phyloP scores from a whole-genome alignment of 2,113 vertebrate genomes.

The Ovibos moschatus region DNA sequence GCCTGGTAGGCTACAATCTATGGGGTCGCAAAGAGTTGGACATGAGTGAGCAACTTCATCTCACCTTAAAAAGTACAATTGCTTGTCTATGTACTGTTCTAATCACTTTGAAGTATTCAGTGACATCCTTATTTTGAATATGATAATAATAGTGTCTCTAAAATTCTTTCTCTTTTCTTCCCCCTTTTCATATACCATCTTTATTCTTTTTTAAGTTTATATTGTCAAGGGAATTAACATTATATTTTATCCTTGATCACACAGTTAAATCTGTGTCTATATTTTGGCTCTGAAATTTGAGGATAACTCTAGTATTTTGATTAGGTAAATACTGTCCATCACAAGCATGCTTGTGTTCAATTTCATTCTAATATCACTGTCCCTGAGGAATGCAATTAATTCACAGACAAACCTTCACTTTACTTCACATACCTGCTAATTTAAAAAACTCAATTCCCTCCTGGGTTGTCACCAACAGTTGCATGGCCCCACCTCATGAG shows the following conservation, averaged over 20 bases:
- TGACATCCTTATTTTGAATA: neutral
- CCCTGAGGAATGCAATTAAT: neutral
- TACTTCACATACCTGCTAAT: neutral
- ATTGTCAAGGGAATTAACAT: neutral
- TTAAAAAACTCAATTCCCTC: neutral
- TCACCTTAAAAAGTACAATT: neutral
- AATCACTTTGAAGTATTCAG: neutral
- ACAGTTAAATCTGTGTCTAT: neutral
- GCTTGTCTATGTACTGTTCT: neutral
- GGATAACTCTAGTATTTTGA: neutral
- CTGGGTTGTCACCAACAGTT: neutral
- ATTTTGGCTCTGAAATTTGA: neutral
- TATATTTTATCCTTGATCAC: neutral
- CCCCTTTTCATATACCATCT: neutral
- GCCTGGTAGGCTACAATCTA: no score
- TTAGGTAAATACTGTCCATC: neutral
- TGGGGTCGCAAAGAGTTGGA: no score
- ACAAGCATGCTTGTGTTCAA: neutral
- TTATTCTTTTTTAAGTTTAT: neutral
- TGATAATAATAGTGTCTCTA: neutral
- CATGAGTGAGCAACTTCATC: no score
- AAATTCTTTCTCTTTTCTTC: neutral
- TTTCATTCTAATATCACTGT: neutral
- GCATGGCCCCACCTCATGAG: neutral
- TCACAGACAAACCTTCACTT: neutral